A percentile compares a stretch with the other conserved stretches of the same genome.
Conservation (phyloP, 2,113 vertebrate species). For the Hemichromis elongatus region DNA sequence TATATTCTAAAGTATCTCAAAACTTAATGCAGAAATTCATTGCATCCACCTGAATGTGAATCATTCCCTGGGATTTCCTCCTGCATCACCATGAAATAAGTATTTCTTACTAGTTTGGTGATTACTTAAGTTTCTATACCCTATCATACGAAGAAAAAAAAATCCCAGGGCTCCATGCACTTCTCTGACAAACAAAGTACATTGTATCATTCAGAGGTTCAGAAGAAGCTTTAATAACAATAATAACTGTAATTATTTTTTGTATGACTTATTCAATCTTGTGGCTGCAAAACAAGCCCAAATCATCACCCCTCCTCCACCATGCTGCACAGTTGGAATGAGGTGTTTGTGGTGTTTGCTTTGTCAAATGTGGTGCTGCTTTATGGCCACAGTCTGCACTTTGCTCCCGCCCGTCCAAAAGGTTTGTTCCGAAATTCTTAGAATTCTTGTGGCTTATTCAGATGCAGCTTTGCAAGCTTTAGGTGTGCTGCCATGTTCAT, state of each 20-base stretch:
- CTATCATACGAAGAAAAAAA: no score
- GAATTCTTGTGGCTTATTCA: not conserved
- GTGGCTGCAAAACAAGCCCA: accelerated
- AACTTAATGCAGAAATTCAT: not conserved
- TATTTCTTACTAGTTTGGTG: not conserved
- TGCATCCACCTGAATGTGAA: not conserved
- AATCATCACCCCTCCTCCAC: not conserved
- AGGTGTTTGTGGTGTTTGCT: not conserved
- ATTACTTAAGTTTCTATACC: not conserved
- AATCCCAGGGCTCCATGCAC: no score
- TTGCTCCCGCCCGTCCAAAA: not conserved
- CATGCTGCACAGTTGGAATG: not conserved
- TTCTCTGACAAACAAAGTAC: no score
- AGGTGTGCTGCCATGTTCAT: accelerated
- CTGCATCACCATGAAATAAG: not conserved
- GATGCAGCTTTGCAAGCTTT: not conserved
- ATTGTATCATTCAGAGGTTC: no score
- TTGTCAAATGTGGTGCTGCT: not conserved
- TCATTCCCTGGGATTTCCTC: not conserved
- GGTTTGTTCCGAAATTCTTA: not conserved
- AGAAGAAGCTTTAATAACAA: not conserved
- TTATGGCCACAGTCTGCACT: not conserved
- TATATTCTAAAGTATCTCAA: not conserved
- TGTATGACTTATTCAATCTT: not conserved
- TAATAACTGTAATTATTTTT: accelerated